These are phyloP conservation scores for Esox masquinongy DNA, from an alignment of 2,797 vertebrate genomes.

Conservation along the genomic window DNA sequence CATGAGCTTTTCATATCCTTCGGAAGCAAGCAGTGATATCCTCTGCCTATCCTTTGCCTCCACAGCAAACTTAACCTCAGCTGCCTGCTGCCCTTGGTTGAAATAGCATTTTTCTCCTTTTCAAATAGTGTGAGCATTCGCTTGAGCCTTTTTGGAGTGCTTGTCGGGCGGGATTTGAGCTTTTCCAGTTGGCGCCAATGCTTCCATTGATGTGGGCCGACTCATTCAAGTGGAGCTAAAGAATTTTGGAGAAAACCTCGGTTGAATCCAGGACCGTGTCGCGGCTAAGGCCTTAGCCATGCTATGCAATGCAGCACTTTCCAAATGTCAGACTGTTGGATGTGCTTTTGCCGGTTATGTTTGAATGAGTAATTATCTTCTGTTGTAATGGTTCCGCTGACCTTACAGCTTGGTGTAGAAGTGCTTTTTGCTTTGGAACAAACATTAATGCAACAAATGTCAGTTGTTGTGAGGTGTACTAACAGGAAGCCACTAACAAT, in stretches of 20 bases:
- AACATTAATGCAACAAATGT: constrained; percentile 16
- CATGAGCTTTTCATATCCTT: neutral
- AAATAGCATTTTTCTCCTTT: neutral
- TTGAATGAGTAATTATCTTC: constrained; percentile 27
- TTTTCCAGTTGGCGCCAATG: neutral
- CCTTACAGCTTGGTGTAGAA: constrained; percentile 36
- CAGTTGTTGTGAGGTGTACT: neutral
- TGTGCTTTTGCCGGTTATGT: neutral
- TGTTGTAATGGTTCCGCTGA: constrained; percentile 48
- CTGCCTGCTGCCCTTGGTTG: neutral
- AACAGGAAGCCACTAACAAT: neutral
- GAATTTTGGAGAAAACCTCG: neutral
- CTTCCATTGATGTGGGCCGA: neutral
- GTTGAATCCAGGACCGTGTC: neutral
- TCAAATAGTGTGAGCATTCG: neutral
- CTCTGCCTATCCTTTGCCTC: neutral
- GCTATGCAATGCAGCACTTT: constrained; percentile 1
- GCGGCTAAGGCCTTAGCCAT: neutral
- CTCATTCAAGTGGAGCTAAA: neutral
- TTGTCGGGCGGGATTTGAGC: neutral
- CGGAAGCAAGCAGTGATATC: neutral
- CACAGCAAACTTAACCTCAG: neutral
- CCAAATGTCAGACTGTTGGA: constrained; percentile 1
- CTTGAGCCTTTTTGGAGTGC: neutral
- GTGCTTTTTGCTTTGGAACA: constrained; percentile 23